These are phyloP conservation scores for fruit fly (Drosophila melanogaster) DNA, from an alignment of 1,140 invertebrate species.

Conservation along the genomic window Release_6_plus_ISO1_MT NT_037436.4:12697501-12698000, in stretches of 20 bases:
- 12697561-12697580: slow-evolving; percentile 11
- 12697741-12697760: slow-evolving; percentile 81
- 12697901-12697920: slow-evolving; percentile 24
- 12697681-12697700: slow-evolving; percentile 70
- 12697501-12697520: slow-evolving; percentile 73
- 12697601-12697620: slow-evolving; percentile 53
- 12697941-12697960: slow-evolving; percentile 14
- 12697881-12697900: slow-evolving; percentile 9
- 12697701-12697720: slow-evolving; percentile 73
- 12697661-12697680: slow-evolving; percentile 30
- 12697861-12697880: slow-evolving; percentile 24
- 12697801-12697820: slow-evolving; percentile 27
- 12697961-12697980: slow-evolving; percentile 17
- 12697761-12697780: slow-evolving; percentile 74
- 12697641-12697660: slow-evolving; percentile 7
- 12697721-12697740: slow-evolving; percentile 81
- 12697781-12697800: slow-evolving; percentile 66
- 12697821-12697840: slow-evolving; percentile 9
- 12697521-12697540: slow-evolving; percentile 43
- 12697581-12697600: slow-evolving; percentile 6
- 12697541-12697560: slow-evolving; percentile 28
- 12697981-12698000: slow-evolving; percentile 14
- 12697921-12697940: slow-evolving; percentile 32
- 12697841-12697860: slow-evolving; percentile 1
- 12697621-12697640: slow-evolving; percentile 8